A percentile compares a stretch with the other conserved stretches of the same genome.
Evolutionary conservation across 2,797 vertebrate genomes (phyloP).

Genomic region (Melopsittacus undulatus): DNA sequence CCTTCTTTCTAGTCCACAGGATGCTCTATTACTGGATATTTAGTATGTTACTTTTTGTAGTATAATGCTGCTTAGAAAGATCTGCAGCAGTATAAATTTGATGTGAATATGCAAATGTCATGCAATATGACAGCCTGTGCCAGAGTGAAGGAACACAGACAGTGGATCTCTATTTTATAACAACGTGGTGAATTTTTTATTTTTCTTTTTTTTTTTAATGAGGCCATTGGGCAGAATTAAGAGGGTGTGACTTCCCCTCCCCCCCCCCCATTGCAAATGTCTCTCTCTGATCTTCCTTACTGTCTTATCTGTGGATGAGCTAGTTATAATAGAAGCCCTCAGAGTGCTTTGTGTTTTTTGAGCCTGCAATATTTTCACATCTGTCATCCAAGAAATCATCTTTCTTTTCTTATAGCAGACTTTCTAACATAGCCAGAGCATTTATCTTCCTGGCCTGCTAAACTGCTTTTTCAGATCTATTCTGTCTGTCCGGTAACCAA

Average conservation of each 20-base stretch:
- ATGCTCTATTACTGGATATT: neutral
- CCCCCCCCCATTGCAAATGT: neutral
- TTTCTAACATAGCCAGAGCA: neutral
- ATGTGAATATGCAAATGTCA: conserved; percentile 23
- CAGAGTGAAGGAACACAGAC: neutral
- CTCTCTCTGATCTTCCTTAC: conserved; percentile 13
- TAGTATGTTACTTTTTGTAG: neutral
- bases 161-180: conserved; percentile 17
- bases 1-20: neutral
- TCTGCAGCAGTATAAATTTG: conserved; percentile 3
- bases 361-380: neutral
- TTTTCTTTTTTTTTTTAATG: neutral
- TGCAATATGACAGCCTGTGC: neutral
- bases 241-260: neutral
- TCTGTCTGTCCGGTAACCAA: conserved; percentile 1
- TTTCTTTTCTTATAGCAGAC: neutral
- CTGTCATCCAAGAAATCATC: neutral
- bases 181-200: neutral
- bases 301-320: conserved; percentile 5
- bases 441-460: neutral
- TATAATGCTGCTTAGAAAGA: neutral
- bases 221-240: neutral
- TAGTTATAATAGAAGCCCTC: neutral
- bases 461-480: neutral
- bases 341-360: neutral